A percentile compares a stretch with the other conserved stretches of the same genome.
phyloP scores from a whole-genome alignment of 2,113 vertebrate species.

The Ochotona princeps region DNA sequence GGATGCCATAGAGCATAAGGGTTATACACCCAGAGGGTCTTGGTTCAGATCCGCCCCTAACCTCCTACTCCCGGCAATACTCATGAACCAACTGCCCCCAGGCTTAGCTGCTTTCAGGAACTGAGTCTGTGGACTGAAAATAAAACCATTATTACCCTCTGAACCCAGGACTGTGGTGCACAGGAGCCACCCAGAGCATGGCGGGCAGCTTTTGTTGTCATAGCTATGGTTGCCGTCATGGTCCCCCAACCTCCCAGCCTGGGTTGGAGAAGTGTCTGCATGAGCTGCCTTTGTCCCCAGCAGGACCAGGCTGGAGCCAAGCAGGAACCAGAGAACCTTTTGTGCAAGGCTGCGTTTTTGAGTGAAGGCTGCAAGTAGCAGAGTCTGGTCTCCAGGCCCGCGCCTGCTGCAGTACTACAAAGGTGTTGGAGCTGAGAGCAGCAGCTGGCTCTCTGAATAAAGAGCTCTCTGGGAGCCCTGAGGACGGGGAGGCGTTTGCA shows the following conservation, averaged over 20 bases:
- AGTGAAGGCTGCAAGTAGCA: not conserved
- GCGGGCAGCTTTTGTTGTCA: not conserved
- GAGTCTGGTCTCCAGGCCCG: not conserved
- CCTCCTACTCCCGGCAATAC: no score
- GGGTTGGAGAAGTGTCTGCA: not conserved
- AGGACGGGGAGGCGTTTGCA: not conserved
- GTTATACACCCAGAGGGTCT: not conserved
- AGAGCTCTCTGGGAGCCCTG: not conserved
- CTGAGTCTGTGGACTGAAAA: not conserved
- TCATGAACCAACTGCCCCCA: not conserved
- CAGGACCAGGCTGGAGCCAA: not conserved
- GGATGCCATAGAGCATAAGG: not conserved
- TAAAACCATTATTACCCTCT: not conserved
- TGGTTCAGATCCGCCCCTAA: not conserved
- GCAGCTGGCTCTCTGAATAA: not conserved
- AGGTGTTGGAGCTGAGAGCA: not conserved
- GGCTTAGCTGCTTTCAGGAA: not conserved
- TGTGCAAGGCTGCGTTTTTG: not conserved
- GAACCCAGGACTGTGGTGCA: not conserved
- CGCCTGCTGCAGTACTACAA: not conserved
- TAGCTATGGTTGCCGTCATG: fast-evolving
- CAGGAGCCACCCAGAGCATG: fast-evolving
- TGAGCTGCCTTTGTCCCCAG: not conserved
- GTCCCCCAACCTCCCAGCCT: no score
- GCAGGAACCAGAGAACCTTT: not conserved